phyloP scores from a whole-genome alignment of 2,888 invertebrate genomes.

The Callinectes sapidus region DNA sequence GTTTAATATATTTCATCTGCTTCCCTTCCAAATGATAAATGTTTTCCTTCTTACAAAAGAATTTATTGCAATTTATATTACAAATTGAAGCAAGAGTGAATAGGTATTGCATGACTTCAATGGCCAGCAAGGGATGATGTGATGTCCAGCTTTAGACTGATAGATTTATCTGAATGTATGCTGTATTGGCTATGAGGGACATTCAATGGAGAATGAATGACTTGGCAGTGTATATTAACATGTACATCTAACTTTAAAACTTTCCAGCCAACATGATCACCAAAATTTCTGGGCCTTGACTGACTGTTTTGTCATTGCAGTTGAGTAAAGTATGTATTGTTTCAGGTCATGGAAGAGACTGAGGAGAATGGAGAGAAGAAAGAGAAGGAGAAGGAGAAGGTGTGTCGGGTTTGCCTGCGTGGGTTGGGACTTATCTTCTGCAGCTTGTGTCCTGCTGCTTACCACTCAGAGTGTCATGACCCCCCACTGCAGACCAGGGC shows the following conservation, averaged over 20 bases:
- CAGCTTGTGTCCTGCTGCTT: conserved; percentile 68
- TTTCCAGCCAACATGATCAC: no score
- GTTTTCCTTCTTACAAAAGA: not conserved
- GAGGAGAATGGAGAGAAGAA: conserved; percentile 16
- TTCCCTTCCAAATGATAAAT: not conserved
- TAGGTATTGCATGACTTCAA: not conserved
- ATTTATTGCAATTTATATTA: not conserved
- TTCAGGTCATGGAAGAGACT: conserved; percentile 41
- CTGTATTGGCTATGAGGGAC: no score
- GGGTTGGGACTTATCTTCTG: conserved; percentile 71
- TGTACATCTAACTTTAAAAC: no score
- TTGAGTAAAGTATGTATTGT: not conserved
- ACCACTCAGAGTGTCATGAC: conserved; percentile 72
- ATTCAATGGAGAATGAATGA: no score
- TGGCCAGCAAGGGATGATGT: not conserved
- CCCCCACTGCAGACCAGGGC: conserved; percentile 71
- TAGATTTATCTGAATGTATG: no score
- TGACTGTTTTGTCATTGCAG: not conserved
- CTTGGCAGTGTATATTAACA: no score
- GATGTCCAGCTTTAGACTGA: no score
- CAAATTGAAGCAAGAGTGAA: not conserved
- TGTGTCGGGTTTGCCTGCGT: conserved; percentile 70
- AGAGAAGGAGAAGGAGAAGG: conserved; percentile 57
- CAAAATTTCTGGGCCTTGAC: no score
- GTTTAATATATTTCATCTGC: no score